Conservation (phyloP, 2,113 vertebrate genomes). For the Pluvianellus socialis region DNA sequence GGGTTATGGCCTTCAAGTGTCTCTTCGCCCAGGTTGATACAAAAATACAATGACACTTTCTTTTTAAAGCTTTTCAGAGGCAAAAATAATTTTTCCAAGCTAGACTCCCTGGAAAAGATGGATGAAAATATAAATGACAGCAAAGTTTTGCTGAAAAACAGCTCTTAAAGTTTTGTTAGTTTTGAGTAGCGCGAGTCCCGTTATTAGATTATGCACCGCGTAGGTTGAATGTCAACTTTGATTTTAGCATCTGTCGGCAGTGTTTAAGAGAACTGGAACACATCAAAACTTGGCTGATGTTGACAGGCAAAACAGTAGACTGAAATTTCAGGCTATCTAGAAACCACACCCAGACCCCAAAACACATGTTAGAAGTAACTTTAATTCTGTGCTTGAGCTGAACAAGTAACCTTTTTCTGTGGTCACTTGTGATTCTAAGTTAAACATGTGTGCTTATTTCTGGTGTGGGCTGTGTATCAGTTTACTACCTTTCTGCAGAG, state of each 20-base stretch:
- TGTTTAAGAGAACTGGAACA: constrained; percentile 59
- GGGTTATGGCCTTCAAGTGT: neutral
- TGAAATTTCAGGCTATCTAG: constrained; percentile 70
- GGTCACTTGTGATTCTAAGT: constrained; percentile 30
- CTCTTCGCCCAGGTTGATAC: neutral
- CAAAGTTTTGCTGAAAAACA: constrained; percentile 25
- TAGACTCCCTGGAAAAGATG: neutral
- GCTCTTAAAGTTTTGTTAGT: neutral
- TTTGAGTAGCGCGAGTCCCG: constrained; percentile 2
- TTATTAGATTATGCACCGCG: constrained; percentile 47
- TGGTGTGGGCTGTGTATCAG: constrained; percentile 13
- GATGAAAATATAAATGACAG: constrained; percentile 27
- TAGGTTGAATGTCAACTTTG: constrained; percentile 60
- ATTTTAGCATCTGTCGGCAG: constrained; percentile 65
- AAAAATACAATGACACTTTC: neutral
- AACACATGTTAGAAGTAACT: constrained; percentile 49
- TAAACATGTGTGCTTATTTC: neutral
- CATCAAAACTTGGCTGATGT: constrained; percentile 62
- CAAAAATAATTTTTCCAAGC: neutral
- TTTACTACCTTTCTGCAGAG: constrained; percentile 20
- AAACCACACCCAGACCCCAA: constrained; percentile 69
- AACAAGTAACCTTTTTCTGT: constrained; percentile 52
- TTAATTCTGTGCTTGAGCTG: constrained; percentile 41
- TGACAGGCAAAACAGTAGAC: constrained; percentile 63
- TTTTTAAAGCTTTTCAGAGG: neutral